Conservation (phyloP, 2,113 vertebrate genomes). For the Morone saxatilis region DNA sequence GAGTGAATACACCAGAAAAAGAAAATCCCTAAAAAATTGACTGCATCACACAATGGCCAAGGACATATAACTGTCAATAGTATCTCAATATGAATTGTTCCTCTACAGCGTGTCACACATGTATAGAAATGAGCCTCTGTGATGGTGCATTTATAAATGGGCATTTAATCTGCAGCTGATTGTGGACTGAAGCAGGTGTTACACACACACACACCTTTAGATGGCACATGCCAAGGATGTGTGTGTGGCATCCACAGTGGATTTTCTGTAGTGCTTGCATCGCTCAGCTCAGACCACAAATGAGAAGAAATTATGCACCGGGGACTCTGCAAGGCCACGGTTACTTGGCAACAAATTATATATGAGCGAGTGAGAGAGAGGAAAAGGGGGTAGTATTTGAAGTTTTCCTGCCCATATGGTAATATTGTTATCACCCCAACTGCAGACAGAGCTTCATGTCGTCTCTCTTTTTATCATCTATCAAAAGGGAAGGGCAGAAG, state of each 20-base stretch:
- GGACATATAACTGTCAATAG: background rate
- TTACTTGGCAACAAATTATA: slow-evolving; percentile 56
- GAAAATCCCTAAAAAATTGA: background rate
- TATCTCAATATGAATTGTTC: background rate
- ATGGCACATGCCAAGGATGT: background rate
- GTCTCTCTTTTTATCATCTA: slow-evolving; percentile 8
- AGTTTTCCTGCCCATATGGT: slow-evolving; percentile 15
- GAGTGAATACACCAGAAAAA: background rate
- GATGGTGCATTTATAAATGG: background rate
- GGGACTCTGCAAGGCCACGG: slow-evolving; percentile 17
- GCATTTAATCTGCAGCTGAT: background rate
- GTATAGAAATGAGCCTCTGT: background rate
- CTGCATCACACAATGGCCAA: background rate
- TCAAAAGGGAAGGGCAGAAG: background rate
- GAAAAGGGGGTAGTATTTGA: slow-evolving; percentile 11
- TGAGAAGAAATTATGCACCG: slow-evolving; percentile 25
- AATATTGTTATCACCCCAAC: slow-evolving; percentile 24
- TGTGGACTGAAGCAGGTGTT: background rate
- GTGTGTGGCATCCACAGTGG: slow-evolving; percentile 11
- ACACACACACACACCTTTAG: background rate
- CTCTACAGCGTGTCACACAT: background rate
- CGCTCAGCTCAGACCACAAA: slow-evolving; percentile 17
- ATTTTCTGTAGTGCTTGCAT: slow-evolving; percentile 11
- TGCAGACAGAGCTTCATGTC: slow-evolving; percentile 25
- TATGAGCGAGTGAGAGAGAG: background rate